These are phyloP conservation scores for Pseudomugil tenellus DNA, from an alignment of 2,797 vertebrate species.

Conservation along the genomic window DNA sequence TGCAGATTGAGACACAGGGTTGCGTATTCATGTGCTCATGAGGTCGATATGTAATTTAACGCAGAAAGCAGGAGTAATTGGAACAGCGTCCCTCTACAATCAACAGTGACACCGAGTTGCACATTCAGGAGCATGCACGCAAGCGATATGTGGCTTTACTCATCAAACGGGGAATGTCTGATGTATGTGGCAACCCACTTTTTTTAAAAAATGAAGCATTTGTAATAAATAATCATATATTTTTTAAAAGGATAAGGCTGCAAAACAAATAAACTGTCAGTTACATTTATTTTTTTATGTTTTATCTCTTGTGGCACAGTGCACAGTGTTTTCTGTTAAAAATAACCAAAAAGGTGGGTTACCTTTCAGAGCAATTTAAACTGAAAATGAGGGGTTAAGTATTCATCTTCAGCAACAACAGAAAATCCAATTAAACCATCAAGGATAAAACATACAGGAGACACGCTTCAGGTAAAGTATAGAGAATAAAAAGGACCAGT, in stretches of 20 bases:
- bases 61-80: conserved; percentile 43
- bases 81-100: conserved; percentile 25
- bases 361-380: conserved; percentile 2
- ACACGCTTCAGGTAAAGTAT: neutral
- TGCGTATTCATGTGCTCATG: conserved; percentile 34
- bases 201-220: neutral
- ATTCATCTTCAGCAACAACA: no score
- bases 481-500: conserved; percentile 2
- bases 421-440: neutral
- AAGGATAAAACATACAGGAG: neutral
- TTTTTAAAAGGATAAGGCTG: neutral
- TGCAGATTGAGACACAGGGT: conserved; percentile 46
- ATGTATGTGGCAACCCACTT: conserved; percentile 1
- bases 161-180: conserved; percentile 5
- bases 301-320: no score
- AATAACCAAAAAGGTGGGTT: neutral
- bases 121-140: conserved; percentile 17
- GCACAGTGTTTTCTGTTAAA: neutral
- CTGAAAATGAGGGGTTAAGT: neutral
- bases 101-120: conserved; percentile 34
- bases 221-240: no score
- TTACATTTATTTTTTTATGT: conserved; percentile 41
- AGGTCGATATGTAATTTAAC: conserved; percentile 71
- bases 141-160: conserved; percentile 24
- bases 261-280: conserved; percentile 3